Evolutionary conservation across 1,140 invertebrate genomes (phyloP), one percentile per base, ranked within the genome.

Genomic region (Heliconius congener): DNA sequence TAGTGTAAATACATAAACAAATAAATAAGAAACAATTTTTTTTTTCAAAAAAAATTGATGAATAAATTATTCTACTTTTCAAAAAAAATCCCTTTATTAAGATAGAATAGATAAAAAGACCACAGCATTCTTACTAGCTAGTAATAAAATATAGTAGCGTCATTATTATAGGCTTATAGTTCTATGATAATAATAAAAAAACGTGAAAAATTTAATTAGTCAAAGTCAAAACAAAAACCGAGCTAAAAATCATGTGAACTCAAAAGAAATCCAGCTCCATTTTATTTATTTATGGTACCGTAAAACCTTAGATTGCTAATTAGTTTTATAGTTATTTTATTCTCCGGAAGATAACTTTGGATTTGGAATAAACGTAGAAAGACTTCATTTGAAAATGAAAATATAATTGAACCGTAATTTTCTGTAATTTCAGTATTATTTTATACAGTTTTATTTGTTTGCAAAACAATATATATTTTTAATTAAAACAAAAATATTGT

Each of bases 231-330:
- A 89, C 87, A 92, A 91, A 91, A 93, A 90, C 70, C n/a, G 11
- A 66, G 82, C 79, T 83, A 82, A 82, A 83, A 83, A 84, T 84
- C 84, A 86, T 87, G 87, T 86, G 86, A 89, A 89, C 87, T 82
- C 60, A 52, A 50, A 71, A 71, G 70, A 71, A 72, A 74, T 83
- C 78, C 78, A 78, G 79, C 73, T 86, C 84, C 83, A 87, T 87
- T 90, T 91, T 92, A 92, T 93, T 90, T 89, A 90, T 92, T 92
- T 92, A 92, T 84, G 80, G 81, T 81, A 73, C 83, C 83, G 81
- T 93, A 93, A 93, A 93, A 87, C 80, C 82, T 89, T 88, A 88
- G 89, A 91, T 91, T 90, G 86, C 89, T 93, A 93, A 91, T 93
- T 92, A 92, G 87, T 87, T 92, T 92, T 91, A 93, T 90, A 85